Conservation (phyloP, 2,888 invertebrate species). For the Buathra laborator region DNA sequence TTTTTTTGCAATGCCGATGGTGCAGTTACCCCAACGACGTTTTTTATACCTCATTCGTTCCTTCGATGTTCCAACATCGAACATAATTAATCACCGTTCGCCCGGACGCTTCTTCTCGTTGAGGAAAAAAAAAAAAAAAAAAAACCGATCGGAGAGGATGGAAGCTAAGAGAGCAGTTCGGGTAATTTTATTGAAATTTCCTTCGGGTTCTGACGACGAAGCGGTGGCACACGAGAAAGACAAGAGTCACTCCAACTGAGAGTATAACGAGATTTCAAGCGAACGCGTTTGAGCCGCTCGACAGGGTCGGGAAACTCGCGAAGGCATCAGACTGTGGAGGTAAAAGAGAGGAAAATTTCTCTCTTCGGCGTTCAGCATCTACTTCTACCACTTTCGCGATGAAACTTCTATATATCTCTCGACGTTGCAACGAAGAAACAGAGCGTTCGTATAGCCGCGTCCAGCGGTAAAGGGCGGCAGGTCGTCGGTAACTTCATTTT, state of each 20-base stretch:
- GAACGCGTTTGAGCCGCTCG: slow-evolving; percentile 13
- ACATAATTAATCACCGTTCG: slow-evolving; percentile 30
- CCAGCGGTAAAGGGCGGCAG: too few species aligned
- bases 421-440: slow-evolving; percentile 10
- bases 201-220: slow-evolving; percentile 52
- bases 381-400: slow-evolving; percentile 20
- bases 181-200: slow-evolving; percentile 66
- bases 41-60: slow-evolving; percentile 2
- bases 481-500: too few species aligned
- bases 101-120: slow-evolving; percentile 7
- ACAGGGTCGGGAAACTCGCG: not conserved
- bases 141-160: slow-evolving; percentile 23
- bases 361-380: slow-evolving; percentile 3
- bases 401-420: slow-evolving; percentile 8
- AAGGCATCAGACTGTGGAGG: not conserved
- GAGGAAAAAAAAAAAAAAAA: slow-evolving; percentile 12
- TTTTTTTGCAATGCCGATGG: not conserved
- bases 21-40: not conserved
- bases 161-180: slow-evolving; percentile 32
- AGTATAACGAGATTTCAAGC: slow-evolving; percentile 40
- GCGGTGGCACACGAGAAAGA: slow-evolving; percentile 31
- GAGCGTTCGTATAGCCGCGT: too few species aligned
- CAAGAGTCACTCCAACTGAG: slow-evolving; percentile 45
- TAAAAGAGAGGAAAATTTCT: slow-evolving; percentile 22
- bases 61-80: slow-evolving; percentile 15